Conservation (phyloP, 2,113 vertebrate genomes). For the Pituophis catenifer region DNA sequence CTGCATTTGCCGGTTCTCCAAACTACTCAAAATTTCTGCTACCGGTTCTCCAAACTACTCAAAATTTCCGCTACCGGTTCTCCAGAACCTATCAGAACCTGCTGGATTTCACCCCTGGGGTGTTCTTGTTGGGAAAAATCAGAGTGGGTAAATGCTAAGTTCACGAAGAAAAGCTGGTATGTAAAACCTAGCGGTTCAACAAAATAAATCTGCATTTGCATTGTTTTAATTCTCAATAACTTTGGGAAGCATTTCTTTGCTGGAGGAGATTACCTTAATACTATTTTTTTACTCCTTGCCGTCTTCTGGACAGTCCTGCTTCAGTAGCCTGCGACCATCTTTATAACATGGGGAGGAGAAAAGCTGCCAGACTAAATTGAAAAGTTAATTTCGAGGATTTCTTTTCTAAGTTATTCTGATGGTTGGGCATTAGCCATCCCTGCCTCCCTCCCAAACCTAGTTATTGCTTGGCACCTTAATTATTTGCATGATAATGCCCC, state of each 20-base stretch:
- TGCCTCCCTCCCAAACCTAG: conserved; percentile 46
- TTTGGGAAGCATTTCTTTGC: background rate
- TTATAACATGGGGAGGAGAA: conserved; percentile 54
- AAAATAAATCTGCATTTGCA: background rate
- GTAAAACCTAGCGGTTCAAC: background rate
- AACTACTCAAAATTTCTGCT: too few relatives aligned
- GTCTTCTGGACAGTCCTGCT: conserved; percentile 53
- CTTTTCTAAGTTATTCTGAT: conserved; percentile 38
- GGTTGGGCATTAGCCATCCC: conserved; percentile 50
- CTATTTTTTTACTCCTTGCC: conserved; percentile 41
- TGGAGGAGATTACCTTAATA: conserved; percentile 10
- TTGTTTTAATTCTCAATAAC: conserved; percentile 15
- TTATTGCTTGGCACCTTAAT: conserved; percentile 66
- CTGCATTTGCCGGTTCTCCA: too few relatives aligned
- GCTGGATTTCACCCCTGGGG: too few relatives aligned
- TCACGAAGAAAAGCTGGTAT: background rate
- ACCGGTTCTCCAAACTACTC: too few relatives aligned
- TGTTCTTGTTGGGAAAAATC: background rate
- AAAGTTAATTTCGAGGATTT: conserved; percentile 66
- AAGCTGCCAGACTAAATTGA: conserved; percentile 54
- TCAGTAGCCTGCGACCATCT: conserved; percentile 18
- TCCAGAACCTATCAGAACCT: too few relatives aligned
- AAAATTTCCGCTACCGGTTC: too few relatives aligned
- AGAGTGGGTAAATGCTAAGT: background rate
- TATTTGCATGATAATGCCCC: conserved; percentile 60